Percentiles rank a stretch among this genome's conserved stretches.
phyloP scores from a whole-genome alignment of 1,140 invertebrate genomes.

The Magallana angulata region DNA sequence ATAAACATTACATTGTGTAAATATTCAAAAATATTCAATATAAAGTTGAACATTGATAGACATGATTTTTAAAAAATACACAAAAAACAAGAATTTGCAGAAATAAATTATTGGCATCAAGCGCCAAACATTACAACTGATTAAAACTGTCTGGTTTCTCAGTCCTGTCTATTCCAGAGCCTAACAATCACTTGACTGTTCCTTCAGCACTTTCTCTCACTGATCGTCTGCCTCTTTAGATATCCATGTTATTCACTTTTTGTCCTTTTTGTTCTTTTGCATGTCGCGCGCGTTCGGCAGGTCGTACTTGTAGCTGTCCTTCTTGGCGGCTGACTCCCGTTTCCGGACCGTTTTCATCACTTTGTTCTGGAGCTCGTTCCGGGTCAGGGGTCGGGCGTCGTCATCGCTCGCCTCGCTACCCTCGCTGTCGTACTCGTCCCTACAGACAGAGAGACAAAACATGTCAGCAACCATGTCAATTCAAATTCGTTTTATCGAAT shows the following conservation, averaged over 20 bases:
- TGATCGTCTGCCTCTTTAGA: neutral
- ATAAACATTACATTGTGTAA: neutral
- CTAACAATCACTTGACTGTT: neutral
- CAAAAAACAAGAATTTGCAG: neutral
- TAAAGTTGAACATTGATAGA: conserved; percentile 4
- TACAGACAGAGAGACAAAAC: conserved; percentile 53
- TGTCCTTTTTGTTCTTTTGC: conserved; percentile 75
- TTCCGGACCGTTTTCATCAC: conserved; percentile 79
- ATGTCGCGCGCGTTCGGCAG: conserved; percentile 72
- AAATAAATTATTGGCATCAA: neutral
- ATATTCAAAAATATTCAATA: neutral
- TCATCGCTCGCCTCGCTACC: conserved; percentile 77
- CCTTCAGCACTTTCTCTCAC: neutral
- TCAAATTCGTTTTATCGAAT: no score
- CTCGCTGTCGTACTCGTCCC: conserved; percentile 79
- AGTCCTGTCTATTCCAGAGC: neutral
- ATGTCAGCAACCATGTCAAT: no score
- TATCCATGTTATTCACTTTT: conserved; percentile 61
- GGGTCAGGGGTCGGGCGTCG: conserved; percentile 75
- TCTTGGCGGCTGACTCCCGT: conserved; percentile 75
- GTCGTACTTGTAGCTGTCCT: conserved; percentile 76
- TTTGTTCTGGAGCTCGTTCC: conserved; percentile 75
- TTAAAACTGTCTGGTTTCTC: neutral
- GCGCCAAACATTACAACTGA: neutral
- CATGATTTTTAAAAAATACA: neutral